Evolutionary conservation across 1,140 invertebrate genomes (phyloP).

Genomic region (Drosophila sulfurigaster): DNA sequence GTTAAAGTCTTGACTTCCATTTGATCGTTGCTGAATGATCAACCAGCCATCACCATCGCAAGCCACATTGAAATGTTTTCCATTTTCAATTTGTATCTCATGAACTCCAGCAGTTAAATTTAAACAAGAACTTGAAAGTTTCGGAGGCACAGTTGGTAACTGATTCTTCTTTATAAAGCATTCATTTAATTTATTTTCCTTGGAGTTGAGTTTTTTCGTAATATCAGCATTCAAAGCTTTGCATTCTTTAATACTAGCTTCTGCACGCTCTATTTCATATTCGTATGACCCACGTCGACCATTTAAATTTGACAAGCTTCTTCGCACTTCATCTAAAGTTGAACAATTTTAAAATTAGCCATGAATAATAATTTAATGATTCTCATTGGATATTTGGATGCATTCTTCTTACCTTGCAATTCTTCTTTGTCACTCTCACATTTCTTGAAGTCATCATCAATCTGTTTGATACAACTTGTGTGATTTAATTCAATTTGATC

Average conservation of each 20-base stretch:
- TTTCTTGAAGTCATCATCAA: not conserved
- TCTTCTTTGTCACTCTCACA: not conserved
- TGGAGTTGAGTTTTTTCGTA: not conserved
- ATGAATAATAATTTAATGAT: not conserved
- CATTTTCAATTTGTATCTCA: not conserved
- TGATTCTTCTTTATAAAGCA: not conserved
- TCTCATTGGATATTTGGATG: not conserved
- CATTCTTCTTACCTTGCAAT: not conserved
- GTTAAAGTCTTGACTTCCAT: not conserved
- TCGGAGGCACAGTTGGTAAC: not conserved
- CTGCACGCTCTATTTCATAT: too few relatives aligned
- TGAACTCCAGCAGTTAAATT: not conserved
- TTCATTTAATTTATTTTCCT: not conserved
- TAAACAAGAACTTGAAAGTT: not conserved
- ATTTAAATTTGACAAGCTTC: too few relatives aligned
- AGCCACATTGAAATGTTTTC: not conserved
- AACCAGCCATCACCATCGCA: constrained; percentile 10
- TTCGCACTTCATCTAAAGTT: too few relatives aligned
- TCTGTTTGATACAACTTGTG: not conserved
- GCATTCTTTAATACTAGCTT: not conserved
- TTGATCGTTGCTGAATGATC: not conserved
- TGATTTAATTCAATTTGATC: not conserved
- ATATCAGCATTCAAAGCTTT: not conserved
- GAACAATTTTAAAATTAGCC: too few relatives aligned
- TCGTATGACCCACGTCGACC: too few relatives aligned